These are phyloP conservation scores for Aricia agestis DNA, from an alignment of 1,140 invertebrate species.

Conservation along the genomic window DNA sequence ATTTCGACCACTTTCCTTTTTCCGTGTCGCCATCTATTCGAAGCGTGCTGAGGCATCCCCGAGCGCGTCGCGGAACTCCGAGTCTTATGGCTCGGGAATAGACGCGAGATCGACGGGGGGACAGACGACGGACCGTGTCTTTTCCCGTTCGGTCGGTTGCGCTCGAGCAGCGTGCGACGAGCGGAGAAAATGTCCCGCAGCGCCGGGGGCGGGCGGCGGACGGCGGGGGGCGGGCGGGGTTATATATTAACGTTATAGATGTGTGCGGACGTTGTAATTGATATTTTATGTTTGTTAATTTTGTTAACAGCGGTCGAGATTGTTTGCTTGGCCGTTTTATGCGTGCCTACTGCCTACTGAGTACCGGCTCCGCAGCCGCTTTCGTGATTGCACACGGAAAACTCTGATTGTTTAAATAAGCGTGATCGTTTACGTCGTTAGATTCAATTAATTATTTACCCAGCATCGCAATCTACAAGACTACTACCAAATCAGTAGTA, in stretches of 20 bases:
- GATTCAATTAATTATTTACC: neutral
- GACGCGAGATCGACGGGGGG: constrained; percentile 16
- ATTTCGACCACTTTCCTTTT: constrained; percentile 68
- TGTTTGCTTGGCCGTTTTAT: constrained; percentile 24
- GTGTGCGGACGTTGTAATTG: constrained; percentile 50
- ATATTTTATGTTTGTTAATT: constrained; percentile 55
- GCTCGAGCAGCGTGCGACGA: constrained; percentile 57
- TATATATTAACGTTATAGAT: constrained; percentile 27
- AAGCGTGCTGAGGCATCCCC: constrained; percentile 61
- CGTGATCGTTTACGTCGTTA: neutral
- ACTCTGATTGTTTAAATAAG: neutral
- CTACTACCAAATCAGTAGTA: neutral
- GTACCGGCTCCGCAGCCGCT: neutral
- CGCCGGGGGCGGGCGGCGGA: constrained; percentile 12
- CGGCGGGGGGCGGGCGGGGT: neutral
- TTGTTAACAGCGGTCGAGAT: constrained; percentile 44
- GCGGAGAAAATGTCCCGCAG: constrained; percentile 33
- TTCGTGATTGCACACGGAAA: constrained; percentile 7
- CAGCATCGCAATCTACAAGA: neutral
- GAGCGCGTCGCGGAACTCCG: neutral
- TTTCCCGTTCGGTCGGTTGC: constrained; percentile 67
- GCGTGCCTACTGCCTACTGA: constrained; percentile 14
- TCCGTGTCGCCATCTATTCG: constrained; percentile 67
- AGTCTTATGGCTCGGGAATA: constrained; percentile 34
- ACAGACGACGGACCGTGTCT: constrained; percentile 46